Conservation (phyloP, 2,113 vertebrate genomes). For the Festucalex cinctus region DNA sequence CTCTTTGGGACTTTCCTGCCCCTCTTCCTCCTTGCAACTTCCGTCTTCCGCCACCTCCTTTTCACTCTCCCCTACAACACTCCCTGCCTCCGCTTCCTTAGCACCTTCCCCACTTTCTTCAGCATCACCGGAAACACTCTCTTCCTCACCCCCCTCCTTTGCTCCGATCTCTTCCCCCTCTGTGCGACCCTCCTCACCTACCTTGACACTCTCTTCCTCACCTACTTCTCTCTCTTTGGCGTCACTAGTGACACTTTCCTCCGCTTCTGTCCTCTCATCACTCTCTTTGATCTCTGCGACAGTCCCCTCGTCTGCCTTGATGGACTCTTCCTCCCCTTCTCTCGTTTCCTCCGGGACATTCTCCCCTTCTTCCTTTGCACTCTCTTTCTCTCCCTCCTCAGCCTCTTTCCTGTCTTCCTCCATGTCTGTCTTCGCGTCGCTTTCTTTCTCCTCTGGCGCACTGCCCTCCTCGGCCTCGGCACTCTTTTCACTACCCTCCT, state of each 20-base stretch:
- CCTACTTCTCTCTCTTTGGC: neutral
- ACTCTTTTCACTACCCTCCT: neutral
- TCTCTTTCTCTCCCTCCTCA: neutral
- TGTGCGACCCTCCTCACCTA: neutral
- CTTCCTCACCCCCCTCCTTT: neutral
- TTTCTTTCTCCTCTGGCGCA: neutral
- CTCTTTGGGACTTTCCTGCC: too few relatives aligned
- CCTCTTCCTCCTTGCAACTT: too few relatives aligned
- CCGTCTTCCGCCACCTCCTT: neutral
- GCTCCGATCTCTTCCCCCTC: neutral
- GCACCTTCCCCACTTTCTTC: neutral
- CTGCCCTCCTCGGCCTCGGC: neutral
- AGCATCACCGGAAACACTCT: neutral
- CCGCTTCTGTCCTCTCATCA: neutral
- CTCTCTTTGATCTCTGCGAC: too few relatives aligned
- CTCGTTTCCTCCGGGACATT: neutral
- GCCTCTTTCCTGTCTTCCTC: neutral
- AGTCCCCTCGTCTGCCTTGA: neutral
- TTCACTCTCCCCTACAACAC: neutral
- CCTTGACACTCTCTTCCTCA: neutral
- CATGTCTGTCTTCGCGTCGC: neutral
- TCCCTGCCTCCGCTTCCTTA: neutral
- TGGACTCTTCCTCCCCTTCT: neutral
- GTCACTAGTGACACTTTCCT: neutral
- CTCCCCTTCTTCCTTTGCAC: neutral